Evolutionary conservation across 2,113 vertebrate species (phyloP).

Genomic region (Tautogolabrus adspersus): DNA sequence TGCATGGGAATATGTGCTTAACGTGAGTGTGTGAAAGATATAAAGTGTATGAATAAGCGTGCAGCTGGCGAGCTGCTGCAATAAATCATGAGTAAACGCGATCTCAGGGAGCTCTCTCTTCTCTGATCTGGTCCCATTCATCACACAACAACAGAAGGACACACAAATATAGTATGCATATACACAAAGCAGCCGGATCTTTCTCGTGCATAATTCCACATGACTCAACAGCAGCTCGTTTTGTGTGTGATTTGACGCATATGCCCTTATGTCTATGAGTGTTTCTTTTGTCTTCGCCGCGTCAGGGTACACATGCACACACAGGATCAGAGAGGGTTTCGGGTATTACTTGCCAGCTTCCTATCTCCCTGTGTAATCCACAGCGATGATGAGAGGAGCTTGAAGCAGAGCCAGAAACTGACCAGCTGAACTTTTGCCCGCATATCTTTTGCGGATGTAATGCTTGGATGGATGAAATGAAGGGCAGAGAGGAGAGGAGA

Average conservation of each 20-base stretch:
- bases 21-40: conserved; percentile 2
- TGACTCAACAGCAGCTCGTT: conserved; percentile 45
- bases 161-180: conserved; percentile 11
- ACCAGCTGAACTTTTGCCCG: conserved; percentile 49
- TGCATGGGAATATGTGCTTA: conserved; percentile 22
- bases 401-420: conserved; percentile 50
- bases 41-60: conserved; percentile 33
- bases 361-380: conserved; percentile 37
- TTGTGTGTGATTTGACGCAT: background rate
- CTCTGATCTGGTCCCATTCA: conserved; percentile 55
- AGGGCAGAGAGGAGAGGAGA: conserved; percentile 50
- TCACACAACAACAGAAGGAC: conserved; percentile 51
- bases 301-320: background rate
- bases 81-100: conserved; percentile 62
- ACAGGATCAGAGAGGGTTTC: conserved; percentile 13
- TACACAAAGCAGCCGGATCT: conserved; percentile 19
- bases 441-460: conserved; percentile 45
- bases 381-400: conserved; percentile 50
- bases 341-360: conserved; percentile 25
- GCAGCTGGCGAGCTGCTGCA: conserved; percentile 36
- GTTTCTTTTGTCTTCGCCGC: conserved; percentile 7
- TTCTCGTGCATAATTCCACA: conserved; percentile 47
- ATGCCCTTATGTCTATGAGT: conserved; percentile 5
- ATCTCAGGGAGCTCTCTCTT: conserved; percentile 57
- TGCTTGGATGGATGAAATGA: conserved; percentile 17